Evolutionary conservation across 2,113 vertebrate species (phyloP).

Genomic region (Lota lota): DNA sequence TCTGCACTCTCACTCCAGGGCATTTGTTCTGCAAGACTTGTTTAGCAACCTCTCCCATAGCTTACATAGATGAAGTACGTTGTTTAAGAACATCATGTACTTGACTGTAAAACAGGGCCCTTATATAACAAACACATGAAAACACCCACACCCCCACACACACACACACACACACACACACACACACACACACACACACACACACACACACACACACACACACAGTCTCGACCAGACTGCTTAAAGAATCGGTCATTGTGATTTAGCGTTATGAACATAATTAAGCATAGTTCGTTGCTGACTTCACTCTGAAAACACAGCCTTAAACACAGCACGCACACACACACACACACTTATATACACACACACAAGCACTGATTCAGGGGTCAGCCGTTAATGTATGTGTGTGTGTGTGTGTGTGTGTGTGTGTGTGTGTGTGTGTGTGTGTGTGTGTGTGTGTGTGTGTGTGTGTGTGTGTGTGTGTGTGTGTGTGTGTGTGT

Average conservation of each 20-base stretch:
- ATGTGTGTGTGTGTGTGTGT: too few relatives aligned
- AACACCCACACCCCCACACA: background rate
- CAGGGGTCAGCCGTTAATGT: too few relatives aligned
- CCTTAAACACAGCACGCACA: too few relatives aligned
- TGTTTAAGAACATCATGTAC: slow-evolving; percentile 38
- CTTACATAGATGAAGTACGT: slow-evolving; percentile 10
- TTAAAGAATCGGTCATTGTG: too few relatives aligned
- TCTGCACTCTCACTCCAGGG: background rate
- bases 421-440: slow-evolving; percentile 23
- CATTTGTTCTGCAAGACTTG: slow-evolving; percentile 19
- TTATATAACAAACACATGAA: background rate
- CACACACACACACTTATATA: slow-evolving; percentile 7
- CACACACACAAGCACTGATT: background rate
- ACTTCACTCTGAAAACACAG: too few relatives aligned
- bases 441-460: background rate
- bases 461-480: too few relatives aligned
- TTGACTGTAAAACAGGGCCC: background rate
- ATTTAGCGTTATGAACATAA: too few relatives aligned
- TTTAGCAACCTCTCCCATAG: slow-evolving; percentile 32
- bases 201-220: slow-evolving; percentile 1
- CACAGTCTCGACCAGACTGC: background rate
- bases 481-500: too few relatives aligned
- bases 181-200: background rate
- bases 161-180: background rate
- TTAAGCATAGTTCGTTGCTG: too few relatives aligned